Base-by-base conservation (phyloP, 2,797 vertebrate genomes). In the Sebastes hopkinsi region DNA sequence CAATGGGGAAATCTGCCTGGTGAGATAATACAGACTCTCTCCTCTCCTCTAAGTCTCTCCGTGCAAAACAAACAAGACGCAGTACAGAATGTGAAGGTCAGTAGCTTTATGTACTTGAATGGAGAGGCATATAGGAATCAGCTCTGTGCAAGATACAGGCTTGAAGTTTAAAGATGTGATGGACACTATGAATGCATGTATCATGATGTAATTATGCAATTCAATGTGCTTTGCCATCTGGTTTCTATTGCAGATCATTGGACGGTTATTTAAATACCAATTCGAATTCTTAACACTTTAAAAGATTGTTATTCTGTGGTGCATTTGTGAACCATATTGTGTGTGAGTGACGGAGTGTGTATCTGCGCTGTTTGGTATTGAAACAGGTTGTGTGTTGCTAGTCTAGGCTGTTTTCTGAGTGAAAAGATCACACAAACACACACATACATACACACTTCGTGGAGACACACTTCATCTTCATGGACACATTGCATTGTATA, bases 1-100 rank as follows among this genome's bases (percentile, higher is more conserved):
- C 74, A 73, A 23, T 50, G 34, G 46, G 36, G 25, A 25, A 67
- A 65, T 74, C 59, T 72, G 74, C 59, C 29, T 27, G 32, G 32
- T 52, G 27, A 67, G 67, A 84, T 84, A 70, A 67, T 27, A 60
- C 29, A 46, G n/a, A n/a, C 32, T 62, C 23, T 42, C 67, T 23
- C 25, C 34, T 50, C 38, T 77, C 29, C 12, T 38, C 36, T 29
- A 52, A 54, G 11, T 50, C 36, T 23, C 46, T 36, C 62, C 14
- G 3, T 20, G 32, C 67, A 61, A 11, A 70, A 68, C 46, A 76
- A 52, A 34, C 38, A 20, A 54, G 16, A 66, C 42, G 67, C 60
- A 14, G 67, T 12, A 5, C 6, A 62, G 27, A 64, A 73, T 66
- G 14, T 79, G 75, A 74, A 56, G 75, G 80, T 79, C 71, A 70